Conservation (phyloP, 2,888 invertebrate species). For the Morpho achilles region DNA sequence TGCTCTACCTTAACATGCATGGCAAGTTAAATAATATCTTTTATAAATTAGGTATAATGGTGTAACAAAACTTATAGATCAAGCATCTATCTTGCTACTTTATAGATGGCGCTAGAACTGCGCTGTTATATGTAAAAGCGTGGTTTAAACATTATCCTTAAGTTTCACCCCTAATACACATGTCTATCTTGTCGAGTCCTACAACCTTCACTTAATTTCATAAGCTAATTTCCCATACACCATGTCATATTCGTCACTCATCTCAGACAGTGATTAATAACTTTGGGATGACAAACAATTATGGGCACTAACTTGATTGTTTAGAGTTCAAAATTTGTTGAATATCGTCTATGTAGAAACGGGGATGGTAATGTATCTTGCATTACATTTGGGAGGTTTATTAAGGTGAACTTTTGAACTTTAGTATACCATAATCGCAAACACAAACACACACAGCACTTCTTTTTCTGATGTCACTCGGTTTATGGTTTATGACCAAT, state of each 20-base stretch:
- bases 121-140: no score
- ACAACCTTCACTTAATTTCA: constrained; percentile 33
- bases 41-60: no score
- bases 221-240: constrained; percentile 39
- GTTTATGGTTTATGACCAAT: no score
- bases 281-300: constrained; percentile 4
- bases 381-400: constrained; percentile 4
- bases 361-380: neutral
- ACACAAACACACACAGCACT: no score
- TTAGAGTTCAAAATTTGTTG: neutral
- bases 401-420: constrained; percentile 3
- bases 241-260: constrained; percentile 57
- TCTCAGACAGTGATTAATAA: constrained; percentile 49
- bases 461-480: no score
- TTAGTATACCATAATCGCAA: no score
- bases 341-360: neutral
- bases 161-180: constrained; percentile 5
- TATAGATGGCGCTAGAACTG: no score
- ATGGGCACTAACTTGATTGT: neutral
- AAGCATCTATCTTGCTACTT: no score
- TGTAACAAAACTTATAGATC: no score
- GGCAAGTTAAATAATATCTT: no score
- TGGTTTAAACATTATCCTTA: neutral
- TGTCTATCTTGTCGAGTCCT: constrained; percentile 17
- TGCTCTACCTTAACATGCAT: no score